These are phyloP conservation scores for Diacarnus erythraeanus DNA, from an alignment of 37 sponge, comb jelly and placozoan species.

Conservation along the genomic window DNA sequence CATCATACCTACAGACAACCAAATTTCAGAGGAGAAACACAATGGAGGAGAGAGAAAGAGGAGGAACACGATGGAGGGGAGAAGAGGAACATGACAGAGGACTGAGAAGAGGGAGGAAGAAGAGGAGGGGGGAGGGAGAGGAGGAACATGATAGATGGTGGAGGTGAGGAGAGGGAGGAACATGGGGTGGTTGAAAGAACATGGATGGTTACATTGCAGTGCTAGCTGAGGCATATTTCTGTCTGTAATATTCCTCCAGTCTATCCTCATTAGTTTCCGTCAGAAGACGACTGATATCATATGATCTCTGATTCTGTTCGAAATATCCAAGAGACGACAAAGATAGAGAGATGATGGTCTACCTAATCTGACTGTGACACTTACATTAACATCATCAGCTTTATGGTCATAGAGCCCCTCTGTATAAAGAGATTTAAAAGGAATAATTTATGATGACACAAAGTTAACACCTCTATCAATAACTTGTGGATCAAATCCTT, in stretches of 20 bases:
- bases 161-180: background rate
- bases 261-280: conserved; percentile 67
- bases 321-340: background rate
- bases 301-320: conserved; percentile 26
- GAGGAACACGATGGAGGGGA: no score
- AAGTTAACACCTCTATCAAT: conserved; percentile 27
- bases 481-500: conserved; percentile 40
- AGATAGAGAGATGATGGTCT: no score
- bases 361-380: no score
- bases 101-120: no score
- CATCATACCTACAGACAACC: conserved; percentile 54
- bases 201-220: conserved; percentile 38
- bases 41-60: no score
- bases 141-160: no score
- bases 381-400: conserved; percentile 39
- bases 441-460: background rate
- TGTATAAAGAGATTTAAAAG: background rate
- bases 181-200: background rate
- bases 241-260: conserved; percentile 75
- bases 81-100: no score
- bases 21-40: no score
- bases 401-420: conserved; percentile 23
- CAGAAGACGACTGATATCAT: conserved; percentile 59
- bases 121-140: no score
- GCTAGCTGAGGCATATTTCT: conserved; percentile 77